Percentiles rank a stretch among this genome's conserved stretches.
These are phyloP conservation scores for Epizoanthus stellaris DNA, from an alignment of 92 coral and sea anemone species.

Conservation along the genomic window DNA sequence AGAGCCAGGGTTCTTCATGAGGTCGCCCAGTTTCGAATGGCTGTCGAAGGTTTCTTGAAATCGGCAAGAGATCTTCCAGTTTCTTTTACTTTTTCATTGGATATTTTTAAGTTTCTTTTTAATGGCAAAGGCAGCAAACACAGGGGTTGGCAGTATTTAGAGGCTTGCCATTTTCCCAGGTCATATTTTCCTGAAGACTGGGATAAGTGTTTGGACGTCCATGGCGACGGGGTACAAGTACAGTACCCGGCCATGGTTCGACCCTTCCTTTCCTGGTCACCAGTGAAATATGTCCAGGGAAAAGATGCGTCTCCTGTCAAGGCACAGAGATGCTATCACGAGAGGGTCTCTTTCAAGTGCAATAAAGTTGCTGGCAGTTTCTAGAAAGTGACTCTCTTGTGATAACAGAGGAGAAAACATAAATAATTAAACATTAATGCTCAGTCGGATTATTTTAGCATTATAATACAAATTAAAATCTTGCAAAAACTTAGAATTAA, in stretches of 20 bases:
- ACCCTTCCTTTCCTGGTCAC: conserved; percentile 44
- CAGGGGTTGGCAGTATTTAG: conserved; percentile 28
- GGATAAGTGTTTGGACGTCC: conserved; percentile 25
- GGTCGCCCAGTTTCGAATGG: conserved; percentile 15
- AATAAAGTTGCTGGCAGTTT: conserved; percentile 31
- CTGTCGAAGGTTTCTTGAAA: conserved; percentile 6
- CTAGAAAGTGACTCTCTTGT: neutral
- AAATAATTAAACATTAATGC: too few relatives aligned
- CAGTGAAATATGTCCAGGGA: conserved; percentile 31
- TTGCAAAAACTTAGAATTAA: too few relatives aligned
- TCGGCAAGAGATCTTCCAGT: conserved; percentile 17
- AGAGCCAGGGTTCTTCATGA: neutral
- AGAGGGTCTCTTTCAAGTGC: conserved; percentile 26
- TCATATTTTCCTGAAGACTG: conserved; percentile 40
- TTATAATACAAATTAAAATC: too few relatives aligned
- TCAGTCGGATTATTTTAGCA: too few relatives aligned
- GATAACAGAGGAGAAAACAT: too few relatives aligned
- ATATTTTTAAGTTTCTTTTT: conserved; percentile 39
- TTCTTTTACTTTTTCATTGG: neutral
- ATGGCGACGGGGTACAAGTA: conserved; percentile 36
- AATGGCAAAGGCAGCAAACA: conserved; percentile 33
- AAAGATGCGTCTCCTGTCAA: conserved; percentile 16
- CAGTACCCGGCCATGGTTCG: conserved; percentile 38
- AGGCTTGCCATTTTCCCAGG: conserved; percentile 23
- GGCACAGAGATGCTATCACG: conserved; percentile 28